phyloP scores from a whole-genome alignment of 2,113 vertebrate species.

The Sula dactylatra region DNA sequence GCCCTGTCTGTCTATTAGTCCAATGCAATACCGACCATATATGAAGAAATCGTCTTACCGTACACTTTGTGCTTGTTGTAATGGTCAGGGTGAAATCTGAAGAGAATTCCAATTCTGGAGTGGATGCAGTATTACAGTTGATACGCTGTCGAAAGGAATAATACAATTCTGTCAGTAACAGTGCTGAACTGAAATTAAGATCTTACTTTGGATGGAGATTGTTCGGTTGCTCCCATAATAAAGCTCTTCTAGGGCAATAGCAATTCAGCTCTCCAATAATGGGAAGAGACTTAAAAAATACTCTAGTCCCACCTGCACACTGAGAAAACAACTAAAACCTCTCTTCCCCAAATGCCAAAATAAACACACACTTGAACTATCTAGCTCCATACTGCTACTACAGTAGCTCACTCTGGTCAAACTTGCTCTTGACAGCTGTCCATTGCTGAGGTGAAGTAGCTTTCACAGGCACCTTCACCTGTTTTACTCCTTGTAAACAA shows the following conservation, averaged over 20 bases:
- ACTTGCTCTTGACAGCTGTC: background rate
- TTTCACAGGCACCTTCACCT: background rate
- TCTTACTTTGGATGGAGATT: background rate
- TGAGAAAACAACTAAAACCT: background rate
- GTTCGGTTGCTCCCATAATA: background rate
- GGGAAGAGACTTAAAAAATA: background rate
- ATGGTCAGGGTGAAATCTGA: slow-evolving; percentile 86
- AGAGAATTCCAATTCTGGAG: slow-evolving; percentile 87
- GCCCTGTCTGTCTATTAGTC: slow-evolving; percentile 27
- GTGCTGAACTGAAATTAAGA: background rate
- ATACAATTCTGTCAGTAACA: background rate
- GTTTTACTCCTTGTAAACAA: background rate
- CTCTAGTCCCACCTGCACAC: background rate
- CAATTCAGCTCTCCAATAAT: background rate
- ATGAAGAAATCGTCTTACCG: slow-evolving; percentile 76
- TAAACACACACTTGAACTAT: background rate
- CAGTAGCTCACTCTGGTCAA: background rate
- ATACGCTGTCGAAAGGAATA: slow-evolving; percentile 74
- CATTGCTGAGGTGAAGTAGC: background rate
- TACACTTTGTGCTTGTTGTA: slow-evolving; percentile 79
- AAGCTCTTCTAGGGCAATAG: background rate
- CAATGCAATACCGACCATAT: background rate
- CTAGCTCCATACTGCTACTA: no score
- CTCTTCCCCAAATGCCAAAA: background rate
- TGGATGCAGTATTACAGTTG: slow-evolving; percentile 80